Evolutionary conservation across 1,140 invertebrate species (phyloP).

Genomic region (Polyergus mexicanus): DNA sequence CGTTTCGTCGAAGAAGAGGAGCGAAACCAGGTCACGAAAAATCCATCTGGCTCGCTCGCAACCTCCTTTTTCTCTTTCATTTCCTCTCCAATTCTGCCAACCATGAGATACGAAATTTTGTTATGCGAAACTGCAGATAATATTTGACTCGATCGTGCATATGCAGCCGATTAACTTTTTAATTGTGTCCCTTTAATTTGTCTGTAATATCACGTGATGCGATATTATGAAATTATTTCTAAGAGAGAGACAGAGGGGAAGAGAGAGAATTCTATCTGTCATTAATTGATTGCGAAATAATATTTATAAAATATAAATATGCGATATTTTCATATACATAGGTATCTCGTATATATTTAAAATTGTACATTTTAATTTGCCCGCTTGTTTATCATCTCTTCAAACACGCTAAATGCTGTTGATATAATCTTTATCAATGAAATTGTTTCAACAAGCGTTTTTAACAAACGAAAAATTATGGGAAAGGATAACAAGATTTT

Average conservation of each 20-base stretch:
- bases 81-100: neutral
- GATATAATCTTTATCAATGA: neutral
- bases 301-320: constrained; percentile 27
- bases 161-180: constrained; percentile 5
- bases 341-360: neutral
- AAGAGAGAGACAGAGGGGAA: neutral
- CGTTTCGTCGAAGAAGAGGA: neutral
- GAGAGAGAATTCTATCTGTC: neutral
- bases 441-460: constrained; percentile 2
- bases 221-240: constrained; percentile 8
- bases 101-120: neutral
- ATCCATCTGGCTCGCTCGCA: neutral
- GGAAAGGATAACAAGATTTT: neutral
- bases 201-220: neutral
- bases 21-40: constrained; percentile 49
- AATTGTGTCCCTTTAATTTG: constrained; percentile 36
- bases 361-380: constrained; percentile 8
- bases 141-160: neutral
- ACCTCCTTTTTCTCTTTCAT: neutral
- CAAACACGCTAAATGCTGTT: neutral
- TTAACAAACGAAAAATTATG: neutral
- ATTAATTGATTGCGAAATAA: constrained; percentile 27
- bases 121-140: neutral
- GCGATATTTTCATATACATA: neutral
- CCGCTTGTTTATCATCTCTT: constrained; percentile 18